phyloP scores from a whole-genome alignment of 1,140 invertebrate species.

The Lethocerus indicus region DNA sequence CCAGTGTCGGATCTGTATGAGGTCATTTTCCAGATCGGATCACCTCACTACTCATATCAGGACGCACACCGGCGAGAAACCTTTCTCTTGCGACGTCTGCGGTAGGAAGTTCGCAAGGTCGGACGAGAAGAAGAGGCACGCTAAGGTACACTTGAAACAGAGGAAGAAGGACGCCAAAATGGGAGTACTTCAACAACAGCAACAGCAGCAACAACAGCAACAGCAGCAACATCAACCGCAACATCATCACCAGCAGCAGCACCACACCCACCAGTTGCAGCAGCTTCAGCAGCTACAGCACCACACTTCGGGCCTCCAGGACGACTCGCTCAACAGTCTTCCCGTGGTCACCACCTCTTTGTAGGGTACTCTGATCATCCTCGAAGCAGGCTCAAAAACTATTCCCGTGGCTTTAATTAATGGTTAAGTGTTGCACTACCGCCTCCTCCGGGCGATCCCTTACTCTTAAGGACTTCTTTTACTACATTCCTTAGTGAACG shows the following conservation, averaged over 20 bases:
- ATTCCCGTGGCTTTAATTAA: too few relatives aligned
- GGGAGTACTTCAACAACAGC: constrained; percentile 17
- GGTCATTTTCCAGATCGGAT: constrained; percentile 91
- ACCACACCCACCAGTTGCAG: constrained; percentile 14
- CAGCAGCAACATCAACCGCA: constrained; percentile 14
- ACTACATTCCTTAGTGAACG: too few relatives aligned
- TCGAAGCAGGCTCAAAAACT: background rate
- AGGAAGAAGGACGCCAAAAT: constrained; percentile 63
- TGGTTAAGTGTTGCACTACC: too few relatives aligned
- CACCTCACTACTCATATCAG: constrained; percentile 94
- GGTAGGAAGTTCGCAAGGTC: constrained; percentile 94
- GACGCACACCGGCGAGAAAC: constrained; percentile 94
- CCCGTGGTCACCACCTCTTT: constrained; percentile 16
- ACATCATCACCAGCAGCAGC: constrained; percentile 9
- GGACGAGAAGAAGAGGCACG: constrained; percentile 97
- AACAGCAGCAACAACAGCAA: constrained; percentile 14
- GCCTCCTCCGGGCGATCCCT: too few relatives aligned
- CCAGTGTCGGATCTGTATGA: constrained; percentile 96
- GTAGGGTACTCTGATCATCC: too few relatives aligned
- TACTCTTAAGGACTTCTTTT: too few relatives aligned
- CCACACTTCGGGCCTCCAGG: too few relatives aligned
- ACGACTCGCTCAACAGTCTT: too few relatives aligned
- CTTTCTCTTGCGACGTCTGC: constrained; percentile 94
- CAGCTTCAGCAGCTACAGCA: constrained; percentile 11
- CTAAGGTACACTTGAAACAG: constrained; percentile 95